phyloP scores from a whole-genome alignment of 2,888 invertebrate genomes.

The Polia nebulosa region DNA sequence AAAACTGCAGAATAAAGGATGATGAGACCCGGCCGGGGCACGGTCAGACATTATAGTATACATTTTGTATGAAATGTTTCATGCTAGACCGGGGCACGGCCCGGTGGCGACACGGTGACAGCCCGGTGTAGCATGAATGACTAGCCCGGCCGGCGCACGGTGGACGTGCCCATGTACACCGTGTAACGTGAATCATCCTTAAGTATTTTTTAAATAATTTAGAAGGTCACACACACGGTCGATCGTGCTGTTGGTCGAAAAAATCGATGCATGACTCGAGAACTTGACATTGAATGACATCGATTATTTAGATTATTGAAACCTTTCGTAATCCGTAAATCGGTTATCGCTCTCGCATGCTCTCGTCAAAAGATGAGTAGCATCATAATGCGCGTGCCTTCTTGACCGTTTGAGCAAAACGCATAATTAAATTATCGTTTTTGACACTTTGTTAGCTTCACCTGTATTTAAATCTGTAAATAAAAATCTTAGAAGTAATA shows the following conservation, averaged over 20 bases:
- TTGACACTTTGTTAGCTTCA: no score
- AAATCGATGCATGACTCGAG: neutral
- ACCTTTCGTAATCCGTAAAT: neutral
- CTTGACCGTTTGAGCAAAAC: neutral
- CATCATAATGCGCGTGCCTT: neutral
- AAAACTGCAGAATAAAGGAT: neutral
- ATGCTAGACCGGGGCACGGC: no score
- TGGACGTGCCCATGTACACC: no score
- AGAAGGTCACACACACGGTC: neutral
- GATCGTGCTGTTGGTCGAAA: neutral
- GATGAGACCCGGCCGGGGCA: no score
- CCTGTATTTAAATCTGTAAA: no score
- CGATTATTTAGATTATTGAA: neutral
- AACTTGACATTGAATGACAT: neutral
- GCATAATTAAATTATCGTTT: neutral
- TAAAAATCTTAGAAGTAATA: no score
- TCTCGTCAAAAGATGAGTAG: neutral
- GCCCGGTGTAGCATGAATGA: no score
- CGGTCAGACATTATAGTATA: no score
- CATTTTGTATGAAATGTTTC: no score
- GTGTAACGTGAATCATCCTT: no score
- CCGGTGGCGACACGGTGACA: no score
- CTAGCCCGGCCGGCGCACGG: no score
- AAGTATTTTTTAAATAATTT: conserved; percentile 3
- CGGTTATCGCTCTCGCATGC: neutral